These are phyloP conservation scores for Ahaetulla prasina DNA, from an alignment of 2,113 vertebrate species.

Conservation along the genomic window DNA sequence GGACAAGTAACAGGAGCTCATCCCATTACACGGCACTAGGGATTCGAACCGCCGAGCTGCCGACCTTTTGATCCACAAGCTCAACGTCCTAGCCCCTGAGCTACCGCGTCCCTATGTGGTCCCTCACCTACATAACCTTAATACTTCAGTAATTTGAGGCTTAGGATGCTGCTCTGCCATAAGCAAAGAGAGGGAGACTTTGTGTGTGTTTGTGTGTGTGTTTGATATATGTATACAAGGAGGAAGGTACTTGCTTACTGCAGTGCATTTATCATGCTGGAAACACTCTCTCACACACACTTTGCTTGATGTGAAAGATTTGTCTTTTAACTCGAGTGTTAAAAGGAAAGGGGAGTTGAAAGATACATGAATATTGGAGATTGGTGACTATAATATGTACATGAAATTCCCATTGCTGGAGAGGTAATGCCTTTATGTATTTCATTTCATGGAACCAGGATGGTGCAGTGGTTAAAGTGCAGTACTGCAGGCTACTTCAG, in stretches of 20 bases:
- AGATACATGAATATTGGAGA: not conserved
- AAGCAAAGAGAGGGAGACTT: not conserved
- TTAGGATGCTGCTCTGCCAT: not conserved
- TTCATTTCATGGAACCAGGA: too few species aligned
- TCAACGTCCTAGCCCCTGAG: too few species aligned
- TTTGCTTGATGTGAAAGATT: not conserved
- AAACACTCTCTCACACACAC: not conserved
- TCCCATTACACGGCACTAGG: too few species aligned
- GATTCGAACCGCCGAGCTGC: too few species aligned
- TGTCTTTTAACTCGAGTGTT: not conserved
- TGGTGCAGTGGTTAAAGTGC: too few species aligned
- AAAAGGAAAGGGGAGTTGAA: not conserved
- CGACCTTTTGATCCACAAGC: too few species aligned
- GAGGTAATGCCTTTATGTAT: not conserved
- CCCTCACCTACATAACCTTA: not conserved
- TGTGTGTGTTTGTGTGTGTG: not conserved
- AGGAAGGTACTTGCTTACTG: not conserved
- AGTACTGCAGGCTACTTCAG: too few species aligned
- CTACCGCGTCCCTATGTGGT: too few species aligned
- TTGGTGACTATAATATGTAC: not conserved
- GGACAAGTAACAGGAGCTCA: too few species aligned
- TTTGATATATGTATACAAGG: not conserved
- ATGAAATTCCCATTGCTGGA: not conserved
- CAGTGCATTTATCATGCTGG: not conserved
- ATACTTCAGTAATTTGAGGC: not conserved